Evolutionary conservation across 1,140 invertebrate genomes (phyloP), one percentile per base, ranked within the genome.

Genomic region (Arctopsyche grandis): DNA sequence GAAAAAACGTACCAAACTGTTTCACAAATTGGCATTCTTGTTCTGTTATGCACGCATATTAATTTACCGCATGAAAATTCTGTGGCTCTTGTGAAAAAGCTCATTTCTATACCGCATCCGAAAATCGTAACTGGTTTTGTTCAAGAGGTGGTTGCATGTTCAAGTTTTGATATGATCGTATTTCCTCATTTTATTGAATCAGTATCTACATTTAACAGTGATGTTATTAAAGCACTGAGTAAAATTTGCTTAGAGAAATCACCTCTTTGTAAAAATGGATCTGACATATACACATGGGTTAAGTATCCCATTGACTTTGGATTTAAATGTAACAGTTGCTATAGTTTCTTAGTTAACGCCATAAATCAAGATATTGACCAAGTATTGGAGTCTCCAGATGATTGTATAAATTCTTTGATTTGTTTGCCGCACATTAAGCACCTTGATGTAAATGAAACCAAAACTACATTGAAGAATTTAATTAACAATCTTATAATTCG

Each of bases 131-230:
- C 92, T 12, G 86, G 89, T 56, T 91, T 93, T 83, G 89, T 94
- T 0, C 89, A 91, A 82, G 90, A 91, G 85, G 87, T 93, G 0
- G 88, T 92, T 29, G 84, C 89, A 63, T 93, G 92, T 84, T 88
- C 91, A 5, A 91, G 91, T 60, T 95, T 96, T 85, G 93, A 95
- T 85, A 88, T 91, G 66, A 86, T 94, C 66, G 89, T 96, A 74
- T 85, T 96, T 71, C 93, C 94, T 0, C 87, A 89, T 46, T 90
- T 95, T 44, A 83, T 95, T 12, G 87, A 89, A 10, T 91, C 89
- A 83, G 92, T 91, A 81, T 85, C 91, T n/a, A 83, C 85, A 75
- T 89, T 93, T 56, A 88, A 91, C 81, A 82, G 85, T 79, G 83
- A 89, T 70, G 84, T 90, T 0, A 86, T 96, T 80, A 84, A 89